phyloP scores from a whole-genome alignment of 2,113 vertebrate species.

The Oryzias melastigma region DNA sequence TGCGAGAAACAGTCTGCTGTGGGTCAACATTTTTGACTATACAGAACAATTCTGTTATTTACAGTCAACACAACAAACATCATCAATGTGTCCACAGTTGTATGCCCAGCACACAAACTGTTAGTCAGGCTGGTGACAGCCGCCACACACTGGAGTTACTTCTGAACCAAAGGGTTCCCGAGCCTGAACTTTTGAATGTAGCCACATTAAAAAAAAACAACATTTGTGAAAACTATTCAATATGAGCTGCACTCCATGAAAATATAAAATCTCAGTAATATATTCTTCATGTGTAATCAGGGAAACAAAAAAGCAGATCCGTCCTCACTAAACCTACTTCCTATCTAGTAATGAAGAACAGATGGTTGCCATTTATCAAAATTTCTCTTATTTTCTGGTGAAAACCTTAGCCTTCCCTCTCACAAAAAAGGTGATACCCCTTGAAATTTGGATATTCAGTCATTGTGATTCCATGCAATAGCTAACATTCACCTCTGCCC shows the following conservation, averaged over 20 bases:
- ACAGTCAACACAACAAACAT: constrained; percentile 24
- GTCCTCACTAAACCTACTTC: constrained; percentile 8
- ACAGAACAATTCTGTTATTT: constrained; percentile 40
- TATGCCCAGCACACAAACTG: constrained; percentile 16
- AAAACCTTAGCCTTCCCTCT: constrained; percentile 15
- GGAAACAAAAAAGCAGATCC: constrained; percentile 15
- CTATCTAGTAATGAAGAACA: constrained; percentile 21
- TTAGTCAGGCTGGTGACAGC: constrained; percentile 29
- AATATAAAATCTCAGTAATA: not conserved
- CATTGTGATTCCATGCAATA: constrained; percentile 38
- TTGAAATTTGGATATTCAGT: constrained; percentile 7
- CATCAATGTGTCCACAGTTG: constrained; percentile 36
- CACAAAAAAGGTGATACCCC: constrained; percentile 14
- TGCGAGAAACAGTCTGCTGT: constrained; percentile 15
- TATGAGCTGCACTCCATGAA: not conserved
- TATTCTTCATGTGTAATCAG: constrained; percentile 21
- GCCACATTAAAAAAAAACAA: constrained; percentile 11
- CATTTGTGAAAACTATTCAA: constrained; percentile 2
- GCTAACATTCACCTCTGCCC: constrained; percentile 49
- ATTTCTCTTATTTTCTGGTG: constrained; percentile 24
- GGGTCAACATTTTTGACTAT: constrained; percentile 28
- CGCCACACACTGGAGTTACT: constrained; percentile 28
- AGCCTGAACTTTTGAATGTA: not conserved
- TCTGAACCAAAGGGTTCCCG: not conserved
- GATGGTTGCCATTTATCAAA: constrained; percentile 60